Percentiles rank a stretch among this genome's conserved stretches.
Conservation (phyloP, 2,888 invertebrate genomes). For the Spisula subtruncata region DNA sequence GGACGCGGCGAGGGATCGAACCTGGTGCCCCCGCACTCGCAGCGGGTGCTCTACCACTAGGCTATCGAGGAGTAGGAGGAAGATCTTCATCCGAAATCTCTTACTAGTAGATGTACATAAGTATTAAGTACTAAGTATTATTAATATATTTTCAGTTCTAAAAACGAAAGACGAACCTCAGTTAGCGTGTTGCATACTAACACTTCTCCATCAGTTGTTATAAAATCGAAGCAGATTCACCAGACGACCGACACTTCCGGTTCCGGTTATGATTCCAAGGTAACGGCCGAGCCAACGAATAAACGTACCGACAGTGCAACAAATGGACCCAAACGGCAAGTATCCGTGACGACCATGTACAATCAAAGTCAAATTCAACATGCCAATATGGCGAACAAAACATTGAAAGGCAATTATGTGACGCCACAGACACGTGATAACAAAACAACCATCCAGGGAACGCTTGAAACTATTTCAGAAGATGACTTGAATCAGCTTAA, state of each 20-base stretch:
- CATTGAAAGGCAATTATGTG: not conserved
- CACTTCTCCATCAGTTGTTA: not conserved
- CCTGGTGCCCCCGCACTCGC: not conserved
- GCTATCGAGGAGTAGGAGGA: too few species aligned
- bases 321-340: not conserved
- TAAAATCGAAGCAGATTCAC: not conserved
- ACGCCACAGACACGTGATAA: not conserved
- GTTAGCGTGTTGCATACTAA: not conserved
- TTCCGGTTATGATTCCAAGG: not conserved
- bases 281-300: not conserved
- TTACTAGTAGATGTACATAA: too few species aligned
- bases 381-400: not conserved
- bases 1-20: too few species aligned
- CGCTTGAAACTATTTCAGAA: not conserved
- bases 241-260: not conserved
- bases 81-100: too few species aligned
- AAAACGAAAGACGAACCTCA: not conserved
- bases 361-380: not conserved
- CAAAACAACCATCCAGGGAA: not conserved
- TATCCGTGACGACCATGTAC: not conserved
- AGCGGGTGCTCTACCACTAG: not conserved
- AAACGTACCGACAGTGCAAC: not conserved
- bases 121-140: not conserved
- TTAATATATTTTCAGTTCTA: not conserved
- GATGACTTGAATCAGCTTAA: conserved; percentile 6